Conservation (phyloP, 2,113 vertebrate genomes). For the Sclerurus mexicanus region DNA sequence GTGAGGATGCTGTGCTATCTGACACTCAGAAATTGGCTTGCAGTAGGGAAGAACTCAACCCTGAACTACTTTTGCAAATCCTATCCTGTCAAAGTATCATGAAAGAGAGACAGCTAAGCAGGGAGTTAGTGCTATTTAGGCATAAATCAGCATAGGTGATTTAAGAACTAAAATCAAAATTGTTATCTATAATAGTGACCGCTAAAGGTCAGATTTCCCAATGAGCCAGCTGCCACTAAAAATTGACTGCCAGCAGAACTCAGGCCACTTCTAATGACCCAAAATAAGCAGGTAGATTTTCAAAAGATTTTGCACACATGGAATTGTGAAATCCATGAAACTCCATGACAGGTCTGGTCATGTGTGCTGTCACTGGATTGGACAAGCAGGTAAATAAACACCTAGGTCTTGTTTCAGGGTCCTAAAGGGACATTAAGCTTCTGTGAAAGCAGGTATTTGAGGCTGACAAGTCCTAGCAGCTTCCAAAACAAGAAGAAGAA, state of each 20-base stretch:
- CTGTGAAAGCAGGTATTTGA: background rate
- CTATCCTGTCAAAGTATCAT: background rate
- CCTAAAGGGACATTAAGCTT: background rate
- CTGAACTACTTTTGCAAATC: slow-evolving; percentile 23
- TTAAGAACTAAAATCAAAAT: slow-evolving; percentile 14
- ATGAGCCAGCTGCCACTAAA: background rate
- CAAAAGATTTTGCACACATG: background rate
- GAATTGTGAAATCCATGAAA: background rate
- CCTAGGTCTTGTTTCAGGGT: background rate
- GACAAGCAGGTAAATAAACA: background rate
- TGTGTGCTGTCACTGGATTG: background rate
- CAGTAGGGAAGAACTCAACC: background rate
- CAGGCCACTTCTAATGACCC: background rate
- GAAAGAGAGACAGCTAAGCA: slow-evolving; percentile 2
- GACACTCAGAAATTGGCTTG: background rate
- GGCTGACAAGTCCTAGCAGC: background rate
- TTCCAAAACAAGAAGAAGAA: background rate
- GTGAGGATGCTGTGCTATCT: background rate
- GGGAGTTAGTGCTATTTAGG: slow-evolving; percentile 12
- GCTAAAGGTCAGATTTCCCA: slow-evolving; percentile 5
- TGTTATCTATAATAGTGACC: background rate
- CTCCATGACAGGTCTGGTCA: background rate
- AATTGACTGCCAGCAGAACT: background rate
- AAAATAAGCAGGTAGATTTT: background rate
- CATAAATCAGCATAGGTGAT: slow-evolving; percentile 17